phyloP scores from a whole-genome alignment of 1,140 invertebrate species.

The Atta colombica region DNA sequence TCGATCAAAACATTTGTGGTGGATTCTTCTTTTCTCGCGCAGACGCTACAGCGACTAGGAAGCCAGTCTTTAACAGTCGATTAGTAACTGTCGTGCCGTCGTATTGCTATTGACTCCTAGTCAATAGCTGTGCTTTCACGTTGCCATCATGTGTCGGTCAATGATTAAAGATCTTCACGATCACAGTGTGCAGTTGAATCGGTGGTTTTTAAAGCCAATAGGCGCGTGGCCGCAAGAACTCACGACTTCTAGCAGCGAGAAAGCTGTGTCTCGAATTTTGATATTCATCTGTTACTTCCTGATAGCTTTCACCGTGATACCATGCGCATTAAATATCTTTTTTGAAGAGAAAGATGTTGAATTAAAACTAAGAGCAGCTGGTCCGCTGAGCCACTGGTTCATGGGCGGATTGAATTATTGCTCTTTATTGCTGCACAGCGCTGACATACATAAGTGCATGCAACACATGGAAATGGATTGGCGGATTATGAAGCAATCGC shows the following conservation, averaged over 20 bases:
- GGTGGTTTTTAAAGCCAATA: slow-evolving; percentile 57
- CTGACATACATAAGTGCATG: slow-evolving; percentile 53
- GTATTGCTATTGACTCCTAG: neutral
- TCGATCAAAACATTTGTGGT: slow-evolving; percentile 29
- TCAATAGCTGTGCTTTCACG: neutral
- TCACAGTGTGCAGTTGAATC: slow-evolving; percentile 48
- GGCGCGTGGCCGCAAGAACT: slow-evolving; percentile 46
- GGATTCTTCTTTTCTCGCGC: slow-evolving; percentile 20
- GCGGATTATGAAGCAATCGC: neutral
- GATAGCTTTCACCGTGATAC: slow-evolving; percentile 26
- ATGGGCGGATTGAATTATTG: slow-evolving; percentile 54
- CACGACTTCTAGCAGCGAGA: neutral
- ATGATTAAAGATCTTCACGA: slow-evolving; percentile 32
- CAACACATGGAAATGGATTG: slow-evolving; percentile 66
- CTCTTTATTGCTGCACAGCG: slow-evolving; percentile 18
- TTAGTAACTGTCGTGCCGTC: slow-evolving; percentile 16
- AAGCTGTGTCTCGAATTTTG: neutral
- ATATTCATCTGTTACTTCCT: slow-evolving; percentile 24
- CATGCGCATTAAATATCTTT: slow-evolving; percentile 10
- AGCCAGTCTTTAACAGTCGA: neutral
- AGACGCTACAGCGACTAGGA: slow-evolving; percentile 11
- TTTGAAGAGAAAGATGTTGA: slow-evolving; percentile 38
- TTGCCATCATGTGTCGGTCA: slow-evolving; percentile 34
- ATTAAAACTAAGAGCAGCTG: slow-evolving; percentile 25
- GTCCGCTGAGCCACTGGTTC: slow-evolving; percentile 48